phyloP scores from a whole-genome alignment of 2,888 invertebrate genomes.

The Plutella xylostella region DNA sequence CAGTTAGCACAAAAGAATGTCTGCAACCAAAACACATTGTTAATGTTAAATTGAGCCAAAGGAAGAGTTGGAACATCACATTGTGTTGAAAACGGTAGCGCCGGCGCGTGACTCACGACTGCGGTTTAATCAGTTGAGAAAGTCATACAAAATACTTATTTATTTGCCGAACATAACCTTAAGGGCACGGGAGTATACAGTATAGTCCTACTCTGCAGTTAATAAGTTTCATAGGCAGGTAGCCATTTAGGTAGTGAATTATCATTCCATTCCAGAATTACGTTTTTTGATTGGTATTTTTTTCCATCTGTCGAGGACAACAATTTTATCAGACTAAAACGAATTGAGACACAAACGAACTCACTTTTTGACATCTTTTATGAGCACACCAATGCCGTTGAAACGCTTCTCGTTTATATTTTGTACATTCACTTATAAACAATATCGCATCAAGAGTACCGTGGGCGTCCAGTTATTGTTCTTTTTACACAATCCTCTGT shows the following conservation, averaged over 20 bases:
- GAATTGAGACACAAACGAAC: too few species aligned
- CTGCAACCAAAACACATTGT: neutral
- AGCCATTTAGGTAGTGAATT: too few species aligned
- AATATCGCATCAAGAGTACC: neutral
- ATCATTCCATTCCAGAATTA: too few species aligned
- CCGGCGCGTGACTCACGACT: constrained; percentile 62
- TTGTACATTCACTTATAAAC: too few species aligned
- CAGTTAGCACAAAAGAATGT: neutral
- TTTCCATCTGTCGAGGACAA: too few species aligned
- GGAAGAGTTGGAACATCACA: constrained; percentile 15
- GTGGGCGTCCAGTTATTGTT: constrained; percentile 2
- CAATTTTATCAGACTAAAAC: too few species aligned
- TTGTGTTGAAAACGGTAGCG: constrained; percentile 37
- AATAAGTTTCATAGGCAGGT: too few species aligned
- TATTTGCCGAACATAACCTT: constrained; percentile 50
- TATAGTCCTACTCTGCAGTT: too few species aligned
- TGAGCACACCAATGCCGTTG: too few species aligned
- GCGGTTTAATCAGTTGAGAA: constrained; percentile 50
- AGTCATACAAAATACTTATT: constrained; percentile 57
- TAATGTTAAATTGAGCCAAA: neutral
- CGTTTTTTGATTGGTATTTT: too few species aligned
- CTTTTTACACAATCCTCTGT: constrained; percentile 8
- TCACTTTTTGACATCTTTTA: too few species aligned
- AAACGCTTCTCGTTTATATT: too few species aligned
- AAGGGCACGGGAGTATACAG: constrained; percentile 22